These are phyloP conservation scores for Dromiciops gliroides DNA, from an alignment of 2,113 vertebrate species.

Conservation along the genomic window DNA sequence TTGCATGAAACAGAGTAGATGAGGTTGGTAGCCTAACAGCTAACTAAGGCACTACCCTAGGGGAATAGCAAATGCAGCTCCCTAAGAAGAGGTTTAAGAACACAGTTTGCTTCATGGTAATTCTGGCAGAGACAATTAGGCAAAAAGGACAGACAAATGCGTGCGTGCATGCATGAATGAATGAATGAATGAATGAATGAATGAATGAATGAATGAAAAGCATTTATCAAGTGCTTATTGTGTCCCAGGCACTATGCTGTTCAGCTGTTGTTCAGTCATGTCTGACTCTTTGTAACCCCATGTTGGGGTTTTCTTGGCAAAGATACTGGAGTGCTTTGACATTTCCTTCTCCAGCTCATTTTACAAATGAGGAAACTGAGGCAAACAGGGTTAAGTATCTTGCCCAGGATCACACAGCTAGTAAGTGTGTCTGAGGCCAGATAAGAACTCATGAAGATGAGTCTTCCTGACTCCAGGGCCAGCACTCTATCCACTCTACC, in stretches of 20 bases:
- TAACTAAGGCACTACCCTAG: neutral
- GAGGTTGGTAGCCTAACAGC: neutral
- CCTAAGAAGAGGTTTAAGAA: neutral
- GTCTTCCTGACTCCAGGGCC: no score
- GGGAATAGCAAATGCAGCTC: neutral
- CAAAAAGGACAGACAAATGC: neutral
- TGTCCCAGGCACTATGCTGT: neutral
- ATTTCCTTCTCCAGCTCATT: neutral
- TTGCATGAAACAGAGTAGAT: neutral
- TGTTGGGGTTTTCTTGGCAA: neutral
- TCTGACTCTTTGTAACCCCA: neutral
- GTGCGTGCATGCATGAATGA: no score
- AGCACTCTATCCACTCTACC: neutral
- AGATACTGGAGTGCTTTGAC: neutral
- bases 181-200: neutral
- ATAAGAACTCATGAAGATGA: no score
- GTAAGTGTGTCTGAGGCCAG: neutral
- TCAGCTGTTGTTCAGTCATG: neutral
- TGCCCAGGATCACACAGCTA: neutral
- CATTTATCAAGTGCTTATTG: neutral
- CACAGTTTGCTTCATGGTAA: neutral
- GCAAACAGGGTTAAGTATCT: no score
- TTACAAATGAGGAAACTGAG: neutral
- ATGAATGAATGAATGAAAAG: neutral
- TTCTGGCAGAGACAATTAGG: neutral